Evolutionary conservation across 2,113 vertebrate species (phyloP).

Genomic region (Porphyrio hochstetteri): DNA sequence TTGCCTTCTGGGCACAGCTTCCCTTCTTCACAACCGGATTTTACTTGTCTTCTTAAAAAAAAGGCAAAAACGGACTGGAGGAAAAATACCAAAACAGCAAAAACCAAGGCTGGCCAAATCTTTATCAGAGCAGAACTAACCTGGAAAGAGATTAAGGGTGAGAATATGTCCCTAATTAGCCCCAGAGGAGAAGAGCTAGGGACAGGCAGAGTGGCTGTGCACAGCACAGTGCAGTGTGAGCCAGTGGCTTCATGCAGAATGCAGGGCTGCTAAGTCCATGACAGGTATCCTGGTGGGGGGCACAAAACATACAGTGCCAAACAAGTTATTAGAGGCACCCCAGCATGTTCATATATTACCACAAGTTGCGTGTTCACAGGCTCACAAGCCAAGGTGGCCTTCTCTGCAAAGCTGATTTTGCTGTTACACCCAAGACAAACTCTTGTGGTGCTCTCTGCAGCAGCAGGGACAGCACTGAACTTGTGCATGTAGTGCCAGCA

Average conservation of each 20-base stretch:
- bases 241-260: background rate
- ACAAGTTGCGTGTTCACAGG: background rate
- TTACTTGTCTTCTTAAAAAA: background rate
- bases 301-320: background rate
- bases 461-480: background rate
- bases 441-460: background rate
- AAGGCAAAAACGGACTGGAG: background rate
- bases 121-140: background rate
- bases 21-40: background rate
- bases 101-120: background rate
- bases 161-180: background rate
- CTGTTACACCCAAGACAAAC: background rate
- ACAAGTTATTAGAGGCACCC: background rate
- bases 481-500: accelerated
- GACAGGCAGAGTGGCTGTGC: background rate
- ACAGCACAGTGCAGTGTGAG: background rate
- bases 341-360: background rate
- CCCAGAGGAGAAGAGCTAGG: background rate
- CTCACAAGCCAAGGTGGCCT: background rate
- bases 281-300: accelerated
- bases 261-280: background rate
- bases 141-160: background rate
- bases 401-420: background rate
- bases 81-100: background rate
- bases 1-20: constrained; percentile 2